Base-by-base conservation (phyloP, 2,888 invertebrate species). In the Brachyopa scutellaris region DNA sequence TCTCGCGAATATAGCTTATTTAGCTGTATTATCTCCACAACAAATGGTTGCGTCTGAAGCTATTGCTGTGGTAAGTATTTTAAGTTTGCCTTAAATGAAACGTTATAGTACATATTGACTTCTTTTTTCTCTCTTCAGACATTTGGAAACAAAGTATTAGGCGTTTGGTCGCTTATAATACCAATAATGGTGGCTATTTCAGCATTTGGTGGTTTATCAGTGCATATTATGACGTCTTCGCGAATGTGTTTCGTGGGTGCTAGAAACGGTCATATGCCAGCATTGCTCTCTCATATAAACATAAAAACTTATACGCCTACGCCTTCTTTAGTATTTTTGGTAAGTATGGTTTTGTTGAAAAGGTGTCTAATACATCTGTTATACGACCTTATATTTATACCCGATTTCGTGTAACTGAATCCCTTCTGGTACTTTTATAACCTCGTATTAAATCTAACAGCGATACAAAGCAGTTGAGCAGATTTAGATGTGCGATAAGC, bases 221-320 rank as follows among this genome's bases (percentile, higher is more conserved):
- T 98, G 62, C 97, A 97, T 88, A 96, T 99, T 55, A 97, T 99
- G 96, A 96, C 98, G 15, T 97, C 97, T 6, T 97, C 98, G 1
- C 93, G 97, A 84, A 95, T 97, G 94, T 95, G 97, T 87, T 97
- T 96, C 89, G 97, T 96, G 7, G 97, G 97, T n/a, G 97, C 97
- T 0, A 92, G 97, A 78, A 95, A 96, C 86, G 96, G 97, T 0
- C 97, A 97, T 87, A 96, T 97, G 92, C 97, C 97, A 0, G 93
- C 94, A 2, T 91, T 95, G 86, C 90, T 97, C 26, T 95, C 96
- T 0, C 94, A 96, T 86, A 95, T 97, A 85, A 95, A 95, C 88
- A 90, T 95, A 6, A 92, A 93, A 59, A 93, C 93, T 86, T 93
- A 93, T 88, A 96, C 96, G 1, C 97, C 97, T 0, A 92, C 95